Conservation (phyloP, 2,888 invertebrate species). For the Netelia inedita region DNA sequence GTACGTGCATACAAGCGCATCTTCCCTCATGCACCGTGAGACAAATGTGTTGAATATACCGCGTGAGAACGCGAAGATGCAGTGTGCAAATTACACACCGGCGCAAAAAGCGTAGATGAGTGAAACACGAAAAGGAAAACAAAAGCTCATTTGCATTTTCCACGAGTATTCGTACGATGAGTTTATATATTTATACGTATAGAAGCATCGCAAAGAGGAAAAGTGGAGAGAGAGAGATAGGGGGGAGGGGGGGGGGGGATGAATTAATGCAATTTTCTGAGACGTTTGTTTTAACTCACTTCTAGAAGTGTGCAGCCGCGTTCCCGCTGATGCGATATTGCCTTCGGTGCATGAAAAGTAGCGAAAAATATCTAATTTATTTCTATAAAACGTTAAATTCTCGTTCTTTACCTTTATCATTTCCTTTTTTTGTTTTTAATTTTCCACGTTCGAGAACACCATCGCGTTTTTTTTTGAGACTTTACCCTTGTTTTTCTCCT, state of each 20-base stretch:
- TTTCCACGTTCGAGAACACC: too few relatives aligned
- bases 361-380: not conserved
- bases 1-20: not conserved
- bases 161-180: slow-evolving; percentile 37
- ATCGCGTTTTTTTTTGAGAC: not conserved
- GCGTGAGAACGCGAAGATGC: slow-evolving; percentile 50
- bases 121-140: slow-evolving; percentile 49
- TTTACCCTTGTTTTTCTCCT: slow-evolving; percentile 16
- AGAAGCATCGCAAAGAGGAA: not conserved
- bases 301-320: not conserved
- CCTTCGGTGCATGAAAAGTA: not conserved
- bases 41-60: slow-evolving; percentile 53
- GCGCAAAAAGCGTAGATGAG: slow-evolving; percentile 17
- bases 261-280: slow-evolving; percentile 47
- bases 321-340: not conserved
- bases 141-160: slow-evolving; percentile 77
- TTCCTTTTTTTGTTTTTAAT: too few relatives aligned
- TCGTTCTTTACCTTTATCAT: too few relatives aligned
- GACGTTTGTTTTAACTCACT: slow-evolving; percentile 32
- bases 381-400: not conserved
- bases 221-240: not conserved
- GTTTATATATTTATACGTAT: slow-evolving; percentile 16
- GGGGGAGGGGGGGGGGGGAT: not conserved
- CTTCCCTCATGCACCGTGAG: slow-evolving; percentile 43
- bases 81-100: slow-evolving; percentile 36